These are phyloP conservation scores for Mus musculus DNA, from an alignment of 2,113 vertebrate genomes.

Conservation along the genomic window DNA sequence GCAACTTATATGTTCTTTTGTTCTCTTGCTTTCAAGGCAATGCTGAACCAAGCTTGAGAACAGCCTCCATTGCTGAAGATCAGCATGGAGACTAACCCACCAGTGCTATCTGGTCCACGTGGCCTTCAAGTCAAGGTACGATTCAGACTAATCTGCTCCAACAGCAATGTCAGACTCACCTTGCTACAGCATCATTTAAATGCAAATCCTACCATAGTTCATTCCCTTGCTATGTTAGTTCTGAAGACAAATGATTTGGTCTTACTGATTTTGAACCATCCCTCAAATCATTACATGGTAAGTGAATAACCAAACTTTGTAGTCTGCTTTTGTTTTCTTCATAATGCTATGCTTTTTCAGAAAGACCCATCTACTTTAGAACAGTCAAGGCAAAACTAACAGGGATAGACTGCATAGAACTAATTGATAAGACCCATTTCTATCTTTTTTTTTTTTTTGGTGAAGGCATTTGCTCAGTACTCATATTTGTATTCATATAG, in stretches of 20 bases:
- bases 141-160: not conserved
- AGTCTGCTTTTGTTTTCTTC: not conserved
- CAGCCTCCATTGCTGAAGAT: not conserved
- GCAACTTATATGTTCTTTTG: not conserved
- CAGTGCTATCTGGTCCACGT: not conserved
- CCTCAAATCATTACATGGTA: slow-evolving; percentile 23
- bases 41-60: not conserved
- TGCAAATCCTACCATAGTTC: not conserved
- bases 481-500: not conserved
- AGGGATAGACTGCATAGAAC: not conserved
- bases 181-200: not conserved
- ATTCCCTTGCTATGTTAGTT: not conserved
- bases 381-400: not conserved
- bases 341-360: not conserved
- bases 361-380: not conserved
- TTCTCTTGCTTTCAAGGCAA: not conserved
- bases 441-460: slow-evolving; percentile 41
- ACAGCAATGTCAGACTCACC: not conserved
- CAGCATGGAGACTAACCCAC: not conserved
- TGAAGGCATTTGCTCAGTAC: slow-evolving; percentile 10
- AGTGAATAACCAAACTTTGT: not conserved
- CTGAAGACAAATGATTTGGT: not conserved
- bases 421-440: not conserved
- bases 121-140: not conserved
- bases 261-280: slow-evolving; percentile 5